Conservation (phyloP, 2,113 vertebrate species). For the Petromus typicus region DNA sequence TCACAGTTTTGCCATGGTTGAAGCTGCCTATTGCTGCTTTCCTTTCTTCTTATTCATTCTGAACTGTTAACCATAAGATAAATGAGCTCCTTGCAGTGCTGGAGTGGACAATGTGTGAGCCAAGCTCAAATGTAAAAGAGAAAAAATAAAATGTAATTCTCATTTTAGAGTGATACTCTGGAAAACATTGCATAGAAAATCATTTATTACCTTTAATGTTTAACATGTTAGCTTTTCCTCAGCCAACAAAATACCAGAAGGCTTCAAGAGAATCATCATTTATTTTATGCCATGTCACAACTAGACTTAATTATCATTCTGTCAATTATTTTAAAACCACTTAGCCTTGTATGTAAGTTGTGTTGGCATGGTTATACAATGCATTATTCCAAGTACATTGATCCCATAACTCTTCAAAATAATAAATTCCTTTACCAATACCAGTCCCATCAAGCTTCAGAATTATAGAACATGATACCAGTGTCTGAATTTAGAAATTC, state of each 20-base stretch:
- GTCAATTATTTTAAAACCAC: constrained; percentile 79
- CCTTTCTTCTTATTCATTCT: neutral
- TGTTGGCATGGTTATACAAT: constrained; percentile 79
- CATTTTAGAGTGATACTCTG: neutral
- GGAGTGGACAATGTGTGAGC: neutral
- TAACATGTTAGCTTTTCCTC: constrained; percentile 27
- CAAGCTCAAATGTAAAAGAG: neutral
- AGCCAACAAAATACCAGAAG: constrained; percentile 56
- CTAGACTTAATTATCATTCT: constrained; percentile 81
- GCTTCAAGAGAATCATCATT: constrained; percentile 73
- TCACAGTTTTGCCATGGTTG: neutral
- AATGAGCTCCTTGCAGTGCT: neutral
- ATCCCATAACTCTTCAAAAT: constrained; percentile 74
- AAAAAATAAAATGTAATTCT: constrained; percentile 19
- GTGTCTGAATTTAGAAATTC: constrained; percentile 55
- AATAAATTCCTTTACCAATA: constrained; percentile 76
- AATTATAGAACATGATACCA: constrained; percentile 64
- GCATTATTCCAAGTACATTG: constrained; percentile 77
- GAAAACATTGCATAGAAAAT: neutral
- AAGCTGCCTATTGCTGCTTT: neutral
- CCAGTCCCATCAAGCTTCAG: constrained; percentile 66
- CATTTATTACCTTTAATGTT: constrained; percentile 61
- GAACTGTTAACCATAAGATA: neutral
- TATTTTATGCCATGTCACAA: constrained; percentile 76
- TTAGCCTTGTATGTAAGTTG: constrained; percentile 70